phyloP scores from a whole-genome alignment of 2,888 invertebrate genomes.

The Rhorus exstirpatorius region DNA sequence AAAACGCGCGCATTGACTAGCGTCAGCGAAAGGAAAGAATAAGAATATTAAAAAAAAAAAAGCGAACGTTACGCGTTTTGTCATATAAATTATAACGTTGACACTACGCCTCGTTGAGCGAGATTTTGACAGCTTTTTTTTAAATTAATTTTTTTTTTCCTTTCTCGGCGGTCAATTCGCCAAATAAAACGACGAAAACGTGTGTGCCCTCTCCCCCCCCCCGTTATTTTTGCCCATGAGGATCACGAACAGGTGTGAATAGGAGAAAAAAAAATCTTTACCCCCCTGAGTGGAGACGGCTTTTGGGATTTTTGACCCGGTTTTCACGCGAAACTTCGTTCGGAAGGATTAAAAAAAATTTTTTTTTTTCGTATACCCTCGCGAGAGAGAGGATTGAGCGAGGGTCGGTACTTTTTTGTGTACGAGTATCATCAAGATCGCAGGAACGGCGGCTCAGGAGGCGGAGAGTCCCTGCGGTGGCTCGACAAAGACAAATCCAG shows the following conservation, averaged over 20 bases:
- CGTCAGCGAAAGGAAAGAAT: not conserved
- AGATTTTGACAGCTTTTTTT: conserved; percentile 28
- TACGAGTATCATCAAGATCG: conserved; percentile 31
- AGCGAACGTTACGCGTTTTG: conserved; percentile 7
- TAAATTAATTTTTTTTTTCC: no score
- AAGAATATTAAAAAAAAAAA: not conserved
- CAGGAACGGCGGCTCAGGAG: conserved; percentile 67
- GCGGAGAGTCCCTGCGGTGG: conserved; percentile 58
- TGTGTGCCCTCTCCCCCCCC: no score
- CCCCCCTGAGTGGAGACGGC: no score
- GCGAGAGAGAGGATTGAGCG: not conserved
- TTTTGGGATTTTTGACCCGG: no score
- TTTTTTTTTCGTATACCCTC: no score
- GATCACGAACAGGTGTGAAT: not conserved
- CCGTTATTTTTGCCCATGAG: no score
- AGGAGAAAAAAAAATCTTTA: no score
- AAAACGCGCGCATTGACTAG: conserved; percentile 1
- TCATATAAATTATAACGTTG: conserved; percentile 11
- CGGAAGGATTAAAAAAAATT: not conserved
- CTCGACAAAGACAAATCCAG: conserved; percentile 71
- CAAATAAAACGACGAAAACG: not conserved
- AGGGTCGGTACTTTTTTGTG: not conserved
- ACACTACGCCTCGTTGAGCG: conserved; percentile 27
- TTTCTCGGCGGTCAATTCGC: not conserved
- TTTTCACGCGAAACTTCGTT: no score